These are phyloP conservation scores for Menidia beryllina DNA, from an alignment of 2,113 vertebrate species.

Conservation along the genomic window DNA sequence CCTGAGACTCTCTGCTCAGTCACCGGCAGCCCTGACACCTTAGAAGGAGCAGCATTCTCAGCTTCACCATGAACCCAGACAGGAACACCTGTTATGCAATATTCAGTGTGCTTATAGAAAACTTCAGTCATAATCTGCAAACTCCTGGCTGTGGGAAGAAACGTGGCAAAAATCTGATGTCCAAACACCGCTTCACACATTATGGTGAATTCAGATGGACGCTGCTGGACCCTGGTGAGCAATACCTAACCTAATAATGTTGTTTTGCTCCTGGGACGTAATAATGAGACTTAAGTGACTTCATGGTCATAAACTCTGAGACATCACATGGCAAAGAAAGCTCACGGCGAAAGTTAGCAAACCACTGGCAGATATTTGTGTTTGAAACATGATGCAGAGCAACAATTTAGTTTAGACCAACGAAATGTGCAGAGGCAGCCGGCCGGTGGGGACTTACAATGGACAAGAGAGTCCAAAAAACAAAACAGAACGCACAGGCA, in stretches of 20 bases:
- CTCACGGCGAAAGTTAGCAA: slow-evolving; percentile 10
- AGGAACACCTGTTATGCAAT: slow-evolving; percentile 66
- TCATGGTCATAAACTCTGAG: slow-evolving; percentile 4
- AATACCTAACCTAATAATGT: slow-evolving; percentile 20
- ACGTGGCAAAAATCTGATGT: background rate
- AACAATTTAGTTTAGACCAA: slow-evolving; percentile 48
- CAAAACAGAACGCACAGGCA: slow-evolving; percentile 50
- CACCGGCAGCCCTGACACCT: slow-evolving; percentile 65
- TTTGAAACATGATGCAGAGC: slow-evolving; percentile 29
- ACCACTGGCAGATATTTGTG: slow-evolving; percentile 9
- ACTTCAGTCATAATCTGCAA: slow-evolving; percentile 15
- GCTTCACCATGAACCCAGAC: slow-evolving; percentile 66
- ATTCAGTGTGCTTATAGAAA: slow-evolving; percentile 55
- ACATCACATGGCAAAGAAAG: background rate
- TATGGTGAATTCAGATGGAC: background rate
- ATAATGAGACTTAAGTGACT: background rate
- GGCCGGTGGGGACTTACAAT: slow-evolving; percentile 58
- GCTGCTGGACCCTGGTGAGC: background rate
- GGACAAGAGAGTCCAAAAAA: slow-evolving; percentile 55
- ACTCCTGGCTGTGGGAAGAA: background rate
- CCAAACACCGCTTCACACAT: background rate
- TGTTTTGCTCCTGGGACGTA: background rate
- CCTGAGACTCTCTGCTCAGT: slow-evolving; percentile 60
- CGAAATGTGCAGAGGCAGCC: slow-evolving; percentile 68
- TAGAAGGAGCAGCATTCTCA: slow-evolving; percentile 73